Percentiles rank a stretch among this genome's conserved stretches.
These are phyloP conservation scores for Aphyosemion australe DNA, from an alignment of 2,113 vertebrate species.

Conservation along the genomic window DNA sequence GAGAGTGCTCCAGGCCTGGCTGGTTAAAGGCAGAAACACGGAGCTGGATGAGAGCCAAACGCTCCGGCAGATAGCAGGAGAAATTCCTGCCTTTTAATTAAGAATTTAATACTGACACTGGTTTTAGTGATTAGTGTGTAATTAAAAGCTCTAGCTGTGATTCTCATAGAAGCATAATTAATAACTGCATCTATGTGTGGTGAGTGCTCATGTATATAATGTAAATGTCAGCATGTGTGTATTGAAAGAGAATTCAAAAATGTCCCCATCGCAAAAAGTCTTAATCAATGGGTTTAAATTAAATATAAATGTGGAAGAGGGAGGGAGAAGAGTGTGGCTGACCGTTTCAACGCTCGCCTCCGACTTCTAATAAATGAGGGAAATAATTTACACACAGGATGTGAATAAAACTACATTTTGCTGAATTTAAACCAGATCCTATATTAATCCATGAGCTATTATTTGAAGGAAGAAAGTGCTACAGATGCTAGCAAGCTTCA, in stretches of 20 bases:
- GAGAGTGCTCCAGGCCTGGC: conserved; percentile 61
- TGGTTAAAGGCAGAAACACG: conserved; percentile 54
- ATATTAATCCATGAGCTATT: too few relatives aligned
- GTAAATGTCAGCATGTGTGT: background rate
- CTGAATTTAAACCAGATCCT: too few relatives aligned
- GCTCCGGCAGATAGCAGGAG: conserved; percentile 64
- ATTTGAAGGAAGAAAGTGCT: too few relatives aligned
- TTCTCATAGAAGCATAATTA: conserved; percentile 63
- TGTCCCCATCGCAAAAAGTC: conserved; percentile 14
- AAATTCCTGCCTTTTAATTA: conserved; percentile 75
- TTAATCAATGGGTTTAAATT: conserved; percentile 14
- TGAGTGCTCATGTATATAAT: conserved; percentile 3
- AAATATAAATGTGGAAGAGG: conserved; percentile 3
- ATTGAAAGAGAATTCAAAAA: conserved; percentile 3
- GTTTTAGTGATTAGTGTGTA: conserved; percentile 73
- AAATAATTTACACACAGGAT: too few relatives aligned
- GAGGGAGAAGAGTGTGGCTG: background rate
- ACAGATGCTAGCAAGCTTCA: too few relatives aligned
- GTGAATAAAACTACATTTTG: too few relatives aligned
- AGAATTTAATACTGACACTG: conserved; percentile 71
- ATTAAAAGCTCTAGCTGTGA: conserved; percentile 69
- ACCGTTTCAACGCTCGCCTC: conserved; percentile 16
- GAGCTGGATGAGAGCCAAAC: conserved; percentile 67
- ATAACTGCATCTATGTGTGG: conserved; percentile 36
- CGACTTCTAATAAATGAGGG: background rate